Evolutionary conservation across 1,140 invertebrate species (phyloP).

Genomic region (Capitella teleta): DNA sequence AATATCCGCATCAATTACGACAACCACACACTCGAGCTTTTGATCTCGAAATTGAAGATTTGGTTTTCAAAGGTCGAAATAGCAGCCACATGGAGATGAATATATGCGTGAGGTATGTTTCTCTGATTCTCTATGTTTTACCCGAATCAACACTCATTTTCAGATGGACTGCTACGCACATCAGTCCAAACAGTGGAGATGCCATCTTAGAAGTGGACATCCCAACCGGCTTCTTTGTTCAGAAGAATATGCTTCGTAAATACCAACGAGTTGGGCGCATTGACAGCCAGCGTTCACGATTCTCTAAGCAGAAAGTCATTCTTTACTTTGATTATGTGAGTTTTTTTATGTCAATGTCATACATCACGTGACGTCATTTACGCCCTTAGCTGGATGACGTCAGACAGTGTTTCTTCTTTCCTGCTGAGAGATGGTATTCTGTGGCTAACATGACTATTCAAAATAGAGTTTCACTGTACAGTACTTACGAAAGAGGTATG

Average conservation of each 20-base stretch:
- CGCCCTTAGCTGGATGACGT: conserved; percentile 25
- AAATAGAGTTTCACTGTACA: conserved; percentile 78
- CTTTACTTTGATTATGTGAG: conserved; percentile 91
- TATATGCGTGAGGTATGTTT: conserved; percentile 7
- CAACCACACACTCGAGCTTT: conserved; percentile 54
- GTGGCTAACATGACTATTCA: conserved; percentile 94
- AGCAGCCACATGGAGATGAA: conserved; percentile 62
- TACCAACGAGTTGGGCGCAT: conserved; percentile 56
- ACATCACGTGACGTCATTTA: neutral
- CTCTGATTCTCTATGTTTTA: neutral
- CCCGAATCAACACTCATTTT: neutral
- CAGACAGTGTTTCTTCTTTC: conserved; percentile 79
- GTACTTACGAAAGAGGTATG: conserved; percentile 88
- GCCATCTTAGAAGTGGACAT: conserved; percentile 76
- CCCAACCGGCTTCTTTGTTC: conserved; percentile 81
- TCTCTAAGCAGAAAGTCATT: conserved; percentile 57
- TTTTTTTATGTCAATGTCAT: neutral
- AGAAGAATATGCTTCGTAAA: conserved; percentile 70
- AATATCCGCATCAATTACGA: conserved; percentile 5
- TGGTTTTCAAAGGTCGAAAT: conserved; percentile 72
- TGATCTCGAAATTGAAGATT: conserved; percentile 53
- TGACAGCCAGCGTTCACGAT: conserved; percentile 68
- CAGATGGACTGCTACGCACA: neutral
- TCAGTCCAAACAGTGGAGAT: conserved; percentile 49
- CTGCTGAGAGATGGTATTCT: conserved; percentile 84